A percentile compares a stretch with the other conserved stretches of the same genome.
phyloP scores from a whole-genome alignment of 2,797 vertebrate genomes.

The Acanthiza pusilla region DNA sequence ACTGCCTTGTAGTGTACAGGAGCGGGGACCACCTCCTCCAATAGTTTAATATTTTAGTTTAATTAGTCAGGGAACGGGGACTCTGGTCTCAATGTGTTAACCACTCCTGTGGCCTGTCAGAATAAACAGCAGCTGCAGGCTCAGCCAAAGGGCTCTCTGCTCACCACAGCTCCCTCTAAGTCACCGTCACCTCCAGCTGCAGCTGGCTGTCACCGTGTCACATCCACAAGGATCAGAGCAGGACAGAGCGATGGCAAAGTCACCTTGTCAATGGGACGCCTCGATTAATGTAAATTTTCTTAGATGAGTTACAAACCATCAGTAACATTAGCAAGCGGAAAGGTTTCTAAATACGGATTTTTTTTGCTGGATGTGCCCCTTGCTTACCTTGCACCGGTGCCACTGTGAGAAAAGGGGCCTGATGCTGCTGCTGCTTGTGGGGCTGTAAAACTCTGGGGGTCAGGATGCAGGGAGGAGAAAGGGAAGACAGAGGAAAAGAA shows the following conservation, averaged over 20 bases:
- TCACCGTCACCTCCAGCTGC: neutral
- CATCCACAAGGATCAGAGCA: neutral
- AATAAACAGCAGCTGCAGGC: neutral
- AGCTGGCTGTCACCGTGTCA: fast-evolving
- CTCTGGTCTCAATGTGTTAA: neutral
- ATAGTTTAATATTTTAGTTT: neutral
- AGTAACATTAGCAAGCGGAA: neutral
- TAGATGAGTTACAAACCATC: neutral
- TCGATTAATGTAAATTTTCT: neutral
- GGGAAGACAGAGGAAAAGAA: neutral
- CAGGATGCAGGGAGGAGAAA: neutral
- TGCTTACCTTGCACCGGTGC: neutral
- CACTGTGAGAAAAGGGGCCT: neutral
- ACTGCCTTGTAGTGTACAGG: fast-evolving
- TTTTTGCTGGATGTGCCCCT: neutral
- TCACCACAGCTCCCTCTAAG: neutral
- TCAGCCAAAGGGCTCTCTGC: neutral
- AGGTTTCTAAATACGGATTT: neutral
- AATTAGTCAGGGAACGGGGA: neutral
- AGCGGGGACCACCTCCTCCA: neutral
- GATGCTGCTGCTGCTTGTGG: neutral
- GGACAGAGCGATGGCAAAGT: neutral
- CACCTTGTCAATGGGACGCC: neutral
- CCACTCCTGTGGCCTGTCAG: neutral
- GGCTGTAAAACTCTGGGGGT: neutral